Evolutionary conservation across 2,113 vertebrate species (phyloP).

Genomic region (Rostratula benghalensis): DNA sequence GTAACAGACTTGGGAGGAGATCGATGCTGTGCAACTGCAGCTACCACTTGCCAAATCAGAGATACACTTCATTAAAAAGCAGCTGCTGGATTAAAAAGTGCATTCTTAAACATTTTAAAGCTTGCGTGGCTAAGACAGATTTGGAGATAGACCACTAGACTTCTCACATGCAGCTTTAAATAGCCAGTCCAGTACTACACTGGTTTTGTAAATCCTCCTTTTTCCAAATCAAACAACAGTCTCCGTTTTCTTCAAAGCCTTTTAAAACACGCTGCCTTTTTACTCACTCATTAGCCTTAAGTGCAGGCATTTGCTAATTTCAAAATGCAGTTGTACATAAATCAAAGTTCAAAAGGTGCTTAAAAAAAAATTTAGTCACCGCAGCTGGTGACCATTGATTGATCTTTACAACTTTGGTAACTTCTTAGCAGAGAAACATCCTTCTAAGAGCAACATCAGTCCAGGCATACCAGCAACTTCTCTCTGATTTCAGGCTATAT

Average conservation of each 20-base stretch:
- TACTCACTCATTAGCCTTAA: not conserved
- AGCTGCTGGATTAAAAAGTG: not conserved
- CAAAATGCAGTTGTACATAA: not conserved
- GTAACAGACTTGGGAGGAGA: accelerated
- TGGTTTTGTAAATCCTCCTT: not conserved
- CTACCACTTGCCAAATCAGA: not conserved
- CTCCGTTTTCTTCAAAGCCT: not conserved
- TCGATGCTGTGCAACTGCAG: accelerated
- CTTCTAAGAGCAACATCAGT: not conserved
- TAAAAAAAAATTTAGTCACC: not conserved
- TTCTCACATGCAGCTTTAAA: not conserved
- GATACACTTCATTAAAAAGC: not conserved
- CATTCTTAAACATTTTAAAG: not conserved
- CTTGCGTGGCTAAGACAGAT: not conserved
- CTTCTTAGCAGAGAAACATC: not conserved
- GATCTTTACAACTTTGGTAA: not conserved
- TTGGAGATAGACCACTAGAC: not conserved
- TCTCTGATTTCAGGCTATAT: not conserved
- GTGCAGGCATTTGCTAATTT: not conserved
- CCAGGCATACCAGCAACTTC: not conserved
- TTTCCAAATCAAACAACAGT: not conserved
- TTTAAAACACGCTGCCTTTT: not conserved
- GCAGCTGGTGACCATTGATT: not conserved
- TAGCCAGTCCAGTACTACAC: accelerated
- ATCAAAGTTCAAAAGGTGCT: not conserved